Base-by-base conservation (phyloP, 1,140 invertebrate genomes). In the Paramacrobiotus metropolitanus region DNA sequence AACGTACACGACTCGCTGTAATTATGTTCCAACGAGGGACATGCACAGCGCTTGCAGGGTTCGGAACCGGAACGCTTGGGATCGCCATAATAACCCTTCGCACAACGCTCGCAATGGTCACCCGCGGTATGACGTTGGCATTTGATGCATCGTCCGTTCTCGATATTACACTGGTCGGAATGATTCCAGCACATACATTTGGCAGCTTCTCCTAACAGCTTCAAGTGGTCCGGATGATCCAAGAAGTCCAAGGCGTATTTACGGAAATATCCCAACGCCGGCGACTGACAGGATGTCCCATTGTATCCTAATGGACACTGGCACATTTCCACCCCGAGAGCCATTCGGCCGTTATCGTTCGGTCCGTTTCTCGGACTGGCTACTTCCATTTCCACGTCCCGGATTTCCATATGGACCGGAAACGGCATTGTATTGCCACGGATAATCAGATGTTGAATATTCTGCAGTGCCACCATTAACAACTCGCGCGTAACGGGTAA, bases 391-490 rank as follows among this genome's bases (percentile, higher is more conserved):
- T 82, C 82, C 0, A 90, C 81, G 68, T 86, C 81, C 40, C 78
- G 4, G 24, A 55, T 55, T 24, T 55, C 15, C 48, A 55, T 15
- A 4, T 24, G 24, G 15, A 15, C 28, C 48, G 48, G 48, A 9
- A 55, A 20, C 15, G 48, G 15, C 15, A 20, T 4, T 9, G 24
- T 24, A 24, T 55, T 83, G 2, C 81, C 86, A 63, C 84, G 78
- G 9, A 90, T 77, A 21, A 85, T 77, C 60, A 92, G 80, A 61
- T 83, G 79, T 59, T 87, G 81, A 1, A 95, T 71, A 68, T 88
- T 85, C 67, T 91, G 87, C 31, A 95, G 75, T 1, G 85, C 82
- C 24, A 91, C 76, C 89, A 95, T 93, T 48, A 97, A 75, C 34
- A 84, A 79, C 65, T 82, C 77, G 62, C 85, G 74, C n/a, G 78